Evolutionary conservation across 2,797 vertebrate genomes (phyloP).

Genomic region (Todus mexicanus): DNA sequence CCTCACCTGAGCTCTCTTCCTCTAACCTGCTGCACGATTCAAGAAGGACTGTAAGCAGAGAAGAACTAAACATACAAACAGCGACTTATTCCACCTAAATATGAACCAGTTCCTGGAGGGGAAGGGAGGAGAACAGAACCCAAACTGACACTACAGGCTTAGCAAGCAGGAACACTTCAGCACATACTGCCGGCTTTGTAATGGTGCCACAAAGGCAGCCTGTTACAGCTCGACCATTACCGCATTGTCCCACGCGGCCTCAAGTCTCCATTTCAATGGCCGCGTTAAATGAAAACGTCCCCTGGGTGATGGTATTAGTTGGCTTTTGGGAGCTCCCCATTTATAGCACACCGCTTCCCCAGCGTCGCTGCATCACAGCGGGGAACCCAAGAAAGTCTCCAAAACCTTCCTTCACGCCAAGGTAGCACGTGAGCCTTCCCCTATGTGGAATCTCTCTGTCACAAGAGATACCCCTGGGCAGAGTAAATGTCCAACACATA

Average conservation of each 20-base stretch:
- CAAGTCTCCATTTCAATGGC: not conserved
- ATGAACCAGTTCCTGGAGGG: not conserved
- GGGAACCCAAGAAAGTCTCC: not conserved
- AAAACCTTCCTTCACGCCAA: not conserved
- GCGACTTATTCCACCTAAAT: not conserved
- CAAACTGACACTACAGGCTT: not conserved
- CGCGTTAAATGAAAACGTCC: not conserved
- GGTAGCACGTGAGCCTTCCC: not conserved
- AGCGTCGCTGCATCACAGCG: fast-evolving
- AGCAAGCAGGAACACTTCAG: not conserved
- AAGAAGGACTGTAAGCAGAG: not conserved
- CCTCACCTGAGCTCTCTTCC: not conserved
- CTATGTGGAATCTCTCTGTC: not conserved
- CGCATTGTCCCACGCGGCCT: not conserved
- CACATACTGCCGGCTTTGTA: conserved; percentile 41
- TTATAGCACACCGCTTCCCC: not conserved
- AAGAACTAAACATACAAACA: not conserved
- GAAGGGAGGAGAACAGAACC: not conserved
- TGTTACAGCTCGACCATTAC: not conserved
- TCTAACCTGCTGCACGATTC: not conserved
- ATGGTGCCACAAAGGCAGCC: conserved; percentile 23
- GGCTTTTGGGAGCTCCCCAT: not conserved
- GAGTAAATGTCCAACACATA: not conserved
- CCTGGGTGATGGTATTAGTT: not conserved
- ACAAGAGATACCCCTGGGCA: not conserved